Evolutionary conservation across 2,113 vertebrate genomes (phyloP), one percentile per base, ranked within the genome.

Genomic region (Oceanodroma tethys): DNA sequence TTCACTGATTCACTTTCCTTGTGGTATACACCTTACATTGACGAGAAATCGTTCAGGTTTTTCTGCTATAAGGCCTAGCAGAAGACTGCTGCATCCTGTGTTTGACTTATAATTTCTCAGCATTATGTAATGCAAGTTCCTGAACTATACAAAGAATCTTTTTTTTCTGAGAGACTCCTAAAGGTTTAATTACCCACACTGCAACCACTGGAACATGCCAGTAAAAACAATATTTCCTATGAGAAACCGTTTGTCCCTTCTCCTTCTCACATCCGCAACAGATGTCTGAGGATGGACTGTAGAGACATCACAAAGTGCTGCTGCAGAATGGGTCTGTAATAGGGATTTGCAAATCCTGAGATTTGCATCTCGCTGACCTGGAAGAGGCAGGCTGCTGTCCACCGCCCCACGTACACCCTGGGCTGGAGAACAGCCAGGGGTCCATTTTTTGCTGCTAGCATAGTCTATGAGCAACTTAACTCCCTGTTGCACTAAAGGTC

Each of bases 341-440:
- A 34, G 10, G 32, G 20, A 25, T 62, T 60, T 85, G 11, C 42
- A 42, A 42, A 42, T 27, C 21, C 59, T 7, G 14, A 80, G 79
- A 42, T 36, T 65, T 80, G 27, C 34, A 19, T 29, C 71, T 79
- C 11, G 0, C 23, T 71, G 5, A 21, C 16, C 15, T 63, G 83
- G 53, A 70, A 66, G 8, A 23, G 13, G 26, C 32, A 42, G 30
- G 47, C 36, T 72, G 43, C 52, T 45, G 3, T 45, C 52, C n/a
- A 13, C 9, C 22, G n/a, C 22, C 16, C 23, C 38, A 38, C 0
- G 0, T 19, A 43, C 25, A 26, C 23, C n/a, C 55, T 52, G 42
- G 42, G 55, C 43, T 86, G 43, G 56, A 81, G 84, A 87, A 25
- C 22, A 94, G 60, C 18, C 83, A 42, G n/a, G 9, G 38, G 38